phyloP scores from a whole-genome alignment of 2,113 vertebrate species.

The Tupaia chinensis region DNA sequence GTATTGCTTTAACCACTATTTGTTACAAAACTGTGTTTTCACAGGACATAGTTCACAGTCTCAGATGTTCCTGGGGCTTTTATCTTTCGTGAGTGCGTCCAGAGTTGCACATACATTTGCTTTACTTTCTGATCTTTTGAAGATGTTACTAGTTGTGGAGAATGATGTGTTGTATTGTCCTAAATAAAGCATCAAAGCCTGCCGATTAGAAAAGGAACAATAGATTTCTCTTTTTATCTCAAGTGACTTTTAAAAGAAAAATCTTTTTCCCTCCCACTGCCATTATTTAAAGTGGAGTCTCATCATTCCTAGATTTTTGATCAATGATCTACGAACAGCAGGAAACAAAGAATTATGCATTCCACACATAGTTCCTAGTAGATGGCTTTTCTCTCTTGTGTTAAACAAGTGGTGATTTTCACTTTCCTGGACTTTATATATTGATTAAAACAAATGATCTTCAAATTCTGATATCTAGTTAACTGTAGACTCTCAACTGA shows the following conservation, averaged over 20 bases:
- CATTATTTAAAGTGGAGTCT: conserved; percentile 54
- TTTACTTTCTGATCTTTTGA: conserved; percentile 61
- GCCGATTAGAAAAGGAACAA: conserved; percentile 59
- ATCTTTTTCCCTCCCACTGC: background rate
- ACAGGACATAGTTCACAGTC: background rate
- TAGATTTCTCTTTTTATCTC: conserved; percentile 44
- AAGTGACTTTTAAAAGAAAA: conserved; percentile 30
- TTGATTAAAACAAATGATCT: background rate
- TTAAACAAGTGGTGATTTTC: background rate
- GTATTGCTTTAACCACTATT: background rate
- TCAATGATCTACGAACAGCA: conserved; percentile 46
- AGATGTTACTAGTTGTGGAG: conserved; percentile 54
- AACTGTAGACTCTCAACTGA: background rate
- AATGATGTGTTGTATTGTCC: conserved; percentile 49
- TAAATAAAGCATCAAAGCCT: conserved; percentile 64
- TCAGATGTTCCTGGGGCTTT: background rate
- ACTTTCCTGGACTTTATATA: background rate
- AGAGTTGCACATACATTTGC: background rate
- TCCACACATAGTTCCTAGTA: background rate
- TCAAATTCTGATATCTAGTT: background rate
- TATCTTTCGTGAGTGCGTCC: background rate
- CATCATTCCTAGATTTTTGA: conserved; percentile 69
- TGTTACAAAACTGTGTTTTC: background rate
- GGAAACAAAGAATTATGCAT: conserved; percentile 29
- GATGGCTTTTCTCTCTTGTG: background rate